Base-by-base conservation (phyloP, 2,113 vertebrate species). In the Pipa parva region DNA sequence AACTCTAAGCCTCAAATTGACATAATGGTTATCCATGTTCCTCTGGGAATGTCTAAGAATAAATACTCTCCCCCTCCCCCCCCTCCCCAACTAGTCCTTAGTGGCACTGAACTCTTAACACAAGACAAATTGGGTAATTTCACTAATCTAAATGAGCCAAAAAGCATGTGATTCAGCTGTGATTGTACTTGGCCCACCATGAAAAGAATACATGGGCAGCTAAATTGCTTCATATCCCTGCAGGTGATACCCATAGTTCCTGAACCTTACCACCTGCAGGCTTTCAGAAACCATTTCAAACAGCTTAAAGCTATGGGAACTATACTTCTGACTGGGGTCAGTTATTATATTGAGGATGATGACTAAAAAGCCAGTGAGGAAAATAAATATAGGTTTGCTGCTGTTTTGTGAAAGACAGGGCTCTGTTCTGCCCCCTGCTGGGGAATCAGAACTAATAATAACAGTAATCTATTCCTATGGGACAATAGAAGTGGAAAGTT, bases 81-180 rank as follows among this genome's bases (percentile, higher is more conserved):
- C n/a, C n/a, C n/a, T n/a, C 39, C 29, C 12, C 22, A 25, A 45
- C 56, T 57, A 65, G 52, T 39, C 12, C 15, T 17, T 37, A 27
- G n/a, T 54, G 63, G 55, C 52, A 25, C 3, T 20, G 39, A 65
- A 31, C 52, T 57, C 37, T 65, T 54, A 46, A 57, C 51, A 25
- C 57, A 28, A 65, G 26, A 52, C 36, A 25, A 20, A 36, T 37
- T 46, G 52, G 39, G 7, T 57, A 57, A 65, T 65, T 65, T 65
- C 26, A 1, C 36, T 33, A 46, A 56, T 65, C 37, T 56, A 20
- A 29, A 51, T 22, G 37, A 18, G 15, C 29, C 63, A 46, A 52
- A 55, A 46, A 65, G 26, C 11, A 55, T 10, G 28, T 27, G 63
- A 18, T 3, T 37, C 33, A 37, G 29, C 22, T n/a, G 39, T 29